phyloP scores from a whole-genome alignment of 2,888 invertebrate species.

The Lucinisca nassula region DNA sequence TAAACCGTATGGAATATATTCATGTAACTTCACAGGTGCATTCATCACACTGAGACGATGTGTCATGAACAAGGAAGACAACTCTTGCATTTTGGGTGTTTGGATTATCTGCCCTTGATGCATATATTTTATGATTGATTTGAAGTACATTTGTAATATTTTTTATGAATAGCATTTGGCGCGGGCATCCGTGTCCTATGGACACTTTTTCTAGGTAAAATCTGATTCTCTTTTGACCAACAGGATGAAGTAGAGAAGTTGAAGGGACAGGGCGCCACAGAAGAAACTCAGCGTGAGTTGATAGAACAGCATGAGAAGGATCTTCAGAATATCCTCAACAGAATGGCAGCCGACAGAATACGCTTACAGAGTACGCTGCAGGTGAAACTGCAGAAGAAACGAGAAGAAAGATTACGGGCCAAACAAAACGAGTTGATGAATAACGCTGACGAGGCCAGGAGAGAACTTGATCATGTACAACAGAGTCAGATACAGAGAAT shows the following conservation, averaged over 20 bases:
- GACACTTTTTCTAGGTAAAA: too few species aligned
- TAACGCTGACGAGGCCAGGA: constrained; percentile 74
- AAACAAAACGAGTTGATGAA: constrained; percentile 79
- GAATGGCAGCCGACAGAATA: constrained; percentile 85
- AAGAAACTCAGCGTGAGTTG: constrained; percentile 83
- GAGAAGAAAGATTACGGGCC: constrained; percentile 79
- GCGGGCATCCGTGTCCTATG: too few species aligned
- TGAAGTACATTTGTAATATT: too few species aligned
- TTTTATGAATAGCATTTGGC: too few species aligned
- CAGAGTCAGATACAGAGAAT: constrained; percentile 80
- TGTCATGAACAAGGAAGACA: too few species aligned
- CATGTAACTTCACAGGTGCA: too few species aligned
- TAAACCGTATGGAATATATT: too few species aligned
- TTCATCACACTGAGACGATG: too few species aligned
- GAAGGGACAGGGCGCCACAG: constrained; percentile 79
- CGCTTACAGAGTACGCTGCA: constrained; percentile 85
- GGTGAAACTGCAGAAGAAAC: constrained; percentile 82
- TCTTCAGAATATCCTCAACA: constrained; percentile 82
- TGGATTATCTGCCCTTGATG: too few species aligned
- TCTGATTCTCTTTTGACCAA: too few species aligned
- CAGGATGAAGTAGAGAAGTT: constrained; percentile 84
- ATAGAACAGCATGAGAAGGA: constrained; percentile 84
- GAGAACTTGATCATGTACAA: constrained; percentile 82
- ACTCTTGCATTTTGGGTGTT: too few species aligned
- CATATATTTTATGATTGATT: too few species aligned